phyloP scores from a whole-genome alignment of 2,113 vertebrate species.

The Tragelaphus buxtoni region DNA sequence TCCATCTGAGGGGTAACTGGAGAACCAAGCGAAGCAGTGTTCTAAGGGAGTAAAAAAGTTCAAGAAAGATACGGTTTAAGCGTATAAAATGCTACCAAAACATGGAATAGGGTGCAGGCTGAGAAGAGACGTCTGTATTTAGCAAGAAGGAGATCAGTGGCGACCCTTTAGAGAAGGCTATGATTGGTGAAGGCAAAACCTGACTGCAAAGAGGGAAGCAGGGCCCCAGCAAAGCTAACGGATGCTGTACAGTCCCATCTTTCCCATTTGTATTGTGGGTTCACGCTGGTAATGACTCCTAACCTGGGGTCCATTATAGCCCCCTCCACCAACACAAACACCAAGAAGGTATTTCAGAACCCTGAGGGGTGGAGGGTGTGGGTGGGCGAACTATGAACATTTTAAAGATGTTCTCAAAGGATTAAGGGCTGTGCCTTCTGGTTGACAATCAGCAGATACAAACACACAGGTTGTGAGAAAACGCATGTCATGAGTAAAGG shows the following conservation, averaged over 20 bases:
- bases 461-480: neutral
- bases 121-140: neutral
- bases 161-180: neutral
- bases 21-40: neutral
- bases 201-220: neutral
- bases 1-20: neutral
- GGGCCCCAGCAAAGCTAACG: neutral
- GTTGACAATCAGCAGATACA: neutral
- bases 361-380: neutral
- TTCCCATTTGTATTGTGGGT: neutral
- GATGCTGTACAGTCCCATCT: neutral
- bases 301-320: neutral
- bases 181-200: neutral
- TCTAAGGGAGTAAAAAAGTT: neutral
- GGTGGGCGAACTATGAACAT: neutral
- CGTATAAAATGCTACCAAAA: neutral
- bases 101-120: neutral
- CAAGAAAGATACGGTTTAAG: no score
- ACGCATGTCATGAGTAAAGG: neutral
- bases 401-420: neutral
- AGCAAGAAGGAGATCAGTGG: neutral
- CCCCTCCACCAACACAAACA: neutral
- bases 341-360: neutral
- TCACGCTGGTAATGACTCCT: neutral
- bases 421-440: neutral